A percentile compares a stretch with the other conserved stretches of the same genome.
Conservation (phyloP, 2,797 vertebrate genomes). For the Phoebastria nigripes region DNA sequence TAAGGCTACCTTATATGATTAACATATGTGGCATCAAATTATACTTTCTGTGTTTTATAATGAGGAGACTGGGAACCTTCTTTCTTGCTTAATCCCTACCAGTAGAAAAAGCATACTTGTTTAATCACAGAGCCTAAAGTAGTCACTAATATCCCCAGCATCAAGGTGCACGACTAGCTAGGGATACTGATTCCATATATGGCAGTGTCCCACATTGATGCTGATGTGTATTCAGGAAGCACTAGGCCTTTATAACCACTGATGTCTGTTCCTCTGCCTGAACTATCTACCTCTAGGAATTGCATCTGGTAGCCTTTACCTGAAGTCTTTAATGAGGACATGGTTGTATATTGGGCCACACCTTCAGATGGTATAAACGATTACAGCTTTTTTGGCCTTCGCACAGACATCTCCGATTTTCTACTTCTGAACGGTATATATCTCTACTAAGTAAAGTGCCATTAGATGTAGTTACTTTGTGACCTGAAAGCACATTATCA, state of each 20-base stretch:
- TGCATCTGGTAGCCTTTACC: neutral
- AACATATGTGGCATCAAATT: neutral
- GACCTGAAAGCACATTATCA: neutral
- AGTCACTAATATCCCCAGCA: neutral
- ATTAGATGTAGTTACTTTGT: neutral
- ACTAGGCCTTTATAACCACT: neutral
- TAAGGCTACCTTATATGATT: neutral
- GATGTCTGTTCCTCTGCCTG: neutral
- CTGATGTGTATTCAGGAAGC: neutral
- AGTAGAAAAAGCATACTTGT: neutral
- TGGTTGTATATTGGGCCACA: neutral
- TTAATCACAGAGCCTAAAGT: neutral
- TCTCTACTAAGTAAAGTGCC: neutral
- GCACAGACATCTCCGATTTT: neutral
- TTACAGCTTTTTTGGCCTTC: neutral
- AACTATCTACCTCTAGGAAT: neutral
- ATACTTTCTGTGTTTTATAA: neutral
- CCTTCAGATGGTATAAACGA: neutral
- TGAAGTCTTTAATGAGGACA: neutral
- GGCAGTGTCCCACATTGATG: neutral
- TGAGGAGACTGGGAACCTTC: neutral
- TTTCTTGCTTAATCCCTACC: neutral
- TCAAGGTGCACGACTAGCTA: neutral
- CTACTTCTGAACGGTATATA: neutral
- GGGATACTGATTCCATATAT: neutral